Evolutionary conservation across 2,888 invertebrate genomes (phyloP), one percentile per base, ranked within the genome.

Genomic region (Charanyca ferruginea): DNA sequence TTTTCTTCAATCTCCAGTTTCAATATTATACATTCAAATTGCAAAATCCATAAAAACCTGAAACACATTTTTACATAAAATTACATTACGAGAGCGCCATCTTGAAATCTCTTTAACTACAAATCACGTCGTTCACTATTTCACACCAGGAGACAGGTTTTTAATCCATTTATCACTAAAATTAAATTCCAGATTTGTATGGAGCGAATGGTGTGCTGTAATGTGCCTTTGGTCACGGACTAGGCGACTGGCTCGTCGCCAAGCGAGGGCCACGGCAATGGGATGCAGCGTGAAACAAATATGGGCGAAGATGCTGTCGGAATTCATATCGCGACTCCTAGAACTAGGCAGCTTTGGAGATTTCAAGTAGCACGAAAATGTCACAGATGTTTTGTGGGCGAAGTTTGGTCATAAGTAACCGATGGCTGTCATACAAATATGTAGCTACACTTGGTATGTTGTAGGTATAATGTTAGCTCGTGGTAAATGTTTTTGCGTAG

Each of bases 111-210:
- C 22, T 71, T 60, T 58, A 63, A 47, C 61, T 63, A 68, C 64
- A 71, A 75, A 73, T 73, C 78, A 82, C 70, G 63, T 77, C 63
- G 16, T 59, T 72, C 73, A 59, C 48, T 80, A 79, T 83, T 79
- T 82, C 69, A 82, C 71, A 68, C 63, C 28, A 66, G 59, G 41
- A 73, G 80, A 77, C 67, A 68, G 73, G 66, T 80, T 85, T 86
- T 86, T 84, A 85, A 87, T 84, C 84, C 86, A 90, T 89, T 87
- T 85, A 85, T 89, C 76, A 78, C 72, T 73, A 45, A 82, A 79
- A 83, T 80, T 74, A 82, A 82, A 80, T 79, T 82, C 66, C 77
- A 60, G 66, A 80, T 76, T 78, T 73, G 76, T 78, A 80, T 66
- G 78, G 25, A 66, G 65, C 54, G 73, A 73, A 62, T 71, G 70